phyloP scores from a whole-genome alignment of 2,113 vertebrate genomes.

The Takifugu bimaculatus region DNA sequence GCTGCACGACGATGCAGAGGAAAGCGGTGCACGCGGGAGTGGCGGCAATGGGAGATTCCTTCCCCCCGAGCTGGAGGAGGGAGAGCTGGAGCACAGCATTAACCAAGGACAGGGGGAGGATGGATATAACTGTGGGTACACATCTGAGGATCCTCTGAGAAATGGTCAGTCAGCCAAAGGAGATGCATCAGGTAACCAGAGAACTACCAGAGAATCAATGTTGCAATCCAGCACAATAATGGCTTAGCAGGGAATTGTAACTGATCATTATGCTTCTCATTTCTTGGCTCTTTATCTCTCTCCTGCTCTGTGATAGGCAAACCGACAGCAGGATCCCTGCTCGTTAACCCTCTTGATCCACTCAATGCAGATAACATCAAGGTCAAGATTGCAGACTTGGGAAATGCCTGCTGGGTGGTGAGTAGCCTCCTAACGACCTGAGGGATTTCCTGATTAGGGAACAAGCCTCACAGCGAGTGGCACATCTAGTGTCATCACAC shows the following conservation, averaged over 20 bases:
- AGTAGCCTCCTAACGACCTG: slow-evolving; percentile 66
- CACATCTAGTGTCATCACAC: slow-evolving; percentile 21
- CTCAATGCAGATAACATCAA: slow-evolving; percentile 92
- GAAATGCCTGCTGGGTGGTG: slow-evolving; percentile 99
- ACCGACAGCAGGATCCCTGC: slow-evolving; percentile 85
- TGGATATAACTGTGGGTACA: slow-evolving; percentile 30
- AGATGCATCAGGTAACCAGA: neutral
- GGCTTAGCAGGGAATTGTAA: slow-evolving; percentile 14
- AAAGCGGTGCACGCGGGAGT: slow-evolving; percentile 29
- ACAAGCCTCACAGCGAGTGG: slow-evolving; percentile 9
- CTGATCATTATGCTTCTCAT: neutral
- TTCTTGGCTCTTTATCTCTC: slow-evolving; percentile 7
- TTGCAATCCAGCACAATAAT: slow-evolving; percentile 6
- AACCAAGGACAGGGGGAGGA: slow-evolving; percentile 43
- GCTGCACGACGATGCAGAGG: slow-evolving; percentile 31
- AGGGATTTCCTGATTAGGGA: slow-evolving; percentile 56
- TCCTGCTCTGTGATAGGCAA: slow-evolving; percentile 75
- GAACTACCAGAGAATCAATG: neutral
- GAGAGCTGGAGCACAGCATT: slow-evolving; percentile 47
- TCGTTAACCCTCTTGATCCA: slow-evolving; percentile 95
- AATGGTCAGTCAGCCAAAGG: slow-evolving; percentile 64
- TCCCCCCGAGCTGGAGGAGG: slow-evolving; percentile 51
- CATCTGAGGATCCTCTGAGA: slow-evolving; percentile 50
- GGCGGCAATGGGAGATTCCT: slow-evolving; percentile 30
- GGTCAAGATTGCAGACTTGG: slow-evolving; percentile 98